A percentile compares a stretch with the other conserved stretches of the same genome.
Conservation (phyloP, 2,113 vertebrate species). For the Rhodinocichla rosea region DNA sequence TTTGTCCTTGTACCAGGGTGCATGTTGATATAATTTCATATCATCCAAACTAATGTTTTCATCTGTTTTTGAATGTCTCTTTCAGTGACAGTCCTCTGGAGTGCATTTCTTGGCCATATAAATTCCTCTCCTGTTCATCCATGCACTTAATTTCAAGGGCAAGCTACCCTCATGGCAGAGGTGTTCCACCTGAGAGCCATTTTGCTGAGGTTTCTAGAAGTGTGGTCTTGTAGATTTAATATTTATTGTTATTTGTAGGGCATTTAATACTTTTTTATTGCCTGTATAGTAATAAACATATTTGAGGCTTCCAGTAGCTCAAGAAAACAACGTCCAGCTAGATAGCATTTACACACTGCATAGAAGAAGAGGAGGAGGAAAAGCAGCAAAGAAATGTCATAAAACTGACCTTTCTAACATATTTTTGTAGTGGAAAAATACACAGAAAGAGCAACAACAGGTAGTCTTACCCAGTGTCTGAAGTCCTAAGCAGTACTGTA, state of each 20-base stretch:
- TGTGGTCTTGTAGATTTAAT: neutral
- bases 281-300: neutral
- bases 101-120: neutral
- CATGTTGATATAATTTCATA: neutral
- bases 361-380: neutral
- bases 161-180: neutral
- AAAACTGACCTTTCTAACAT: neutral
- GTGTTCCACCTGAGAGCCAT: neutral
- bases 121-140: neutral
- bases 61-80: neutral
- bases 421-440: neutral
- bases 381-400: neutral
- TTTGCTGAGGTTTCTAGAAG: neutral
- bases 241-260: slow-evolving; percentile 16
- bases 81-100: neutral
- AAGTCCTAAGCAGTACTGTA: fast-evolving
- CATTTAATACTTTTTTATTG: slow-evolving; percentile 3
- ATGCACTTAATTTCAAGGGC: neutral
- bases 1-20: neutral
- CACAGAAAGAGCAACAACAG: neutral
- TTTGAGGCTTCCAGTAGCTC: neutral
- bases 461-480: neutral
- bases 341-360: neutral
- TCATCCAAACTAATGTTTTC: neutral
- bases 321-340: neutral